phyloP scores from a whole-genome alignment of 2,113 vertebrate genomes.

The Sturnus vulgaris region DNA sequence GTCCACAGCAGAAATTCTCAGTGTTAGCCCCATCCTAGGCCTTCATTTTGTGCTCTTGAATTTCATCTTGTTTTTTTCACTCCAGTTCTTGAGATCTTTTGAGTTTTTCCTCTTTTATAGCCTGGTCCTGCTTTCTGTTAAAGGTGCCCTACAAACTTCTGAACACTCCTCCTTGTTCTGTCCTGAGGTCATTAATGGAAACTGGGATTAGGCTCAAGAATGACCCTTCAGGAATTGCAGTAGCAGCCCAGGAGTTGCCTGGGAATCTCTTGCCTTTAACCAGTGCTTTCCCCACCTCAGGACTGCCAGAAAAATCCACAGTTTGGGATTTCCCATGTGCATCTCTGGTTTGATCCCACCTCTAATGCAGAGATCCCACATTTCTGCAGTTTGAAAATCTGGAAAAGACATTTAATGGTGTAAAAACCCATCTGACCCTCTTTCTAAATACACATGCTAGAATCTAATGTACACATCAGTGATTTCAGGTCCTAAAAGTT shows the following conservation, averaged over 20 bases:
- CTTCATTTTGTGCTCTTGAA: background rate
- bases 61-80: constrained; percentile 1
- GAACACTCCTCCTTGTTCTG: fast-evolving
- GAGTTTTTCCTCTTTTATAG: background rate
- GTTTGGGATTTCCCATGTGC: background rate
- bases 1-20: background rate
- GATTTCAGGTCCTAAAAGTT: background rate
- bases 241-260: background rate
- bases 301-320: background rate
- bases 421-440: background rate
- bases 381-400: background rate
- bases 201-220: background rate
- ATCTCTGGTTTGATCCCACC: background rate
- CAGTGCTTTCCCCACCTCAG: background rate
- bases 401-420: background rate
- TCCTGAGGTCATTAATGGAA: background rate
- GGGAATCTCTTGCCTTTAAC: background rate
- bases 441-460: background rate
- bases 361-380: background rate
- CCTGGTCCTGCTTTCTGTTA: background rate
- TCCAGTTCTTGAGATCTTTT: background rate
- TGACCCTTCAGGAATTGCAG: background rate
- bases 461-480: background rate
- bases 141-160: background rate
- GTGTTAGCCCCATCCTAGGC: background rate